Evolutionary conservation across 1,140 invertebrate species (phyloP), one percentile per base, ranked within the genome.

Genomic region (Liolophura sinensis): DNA sequence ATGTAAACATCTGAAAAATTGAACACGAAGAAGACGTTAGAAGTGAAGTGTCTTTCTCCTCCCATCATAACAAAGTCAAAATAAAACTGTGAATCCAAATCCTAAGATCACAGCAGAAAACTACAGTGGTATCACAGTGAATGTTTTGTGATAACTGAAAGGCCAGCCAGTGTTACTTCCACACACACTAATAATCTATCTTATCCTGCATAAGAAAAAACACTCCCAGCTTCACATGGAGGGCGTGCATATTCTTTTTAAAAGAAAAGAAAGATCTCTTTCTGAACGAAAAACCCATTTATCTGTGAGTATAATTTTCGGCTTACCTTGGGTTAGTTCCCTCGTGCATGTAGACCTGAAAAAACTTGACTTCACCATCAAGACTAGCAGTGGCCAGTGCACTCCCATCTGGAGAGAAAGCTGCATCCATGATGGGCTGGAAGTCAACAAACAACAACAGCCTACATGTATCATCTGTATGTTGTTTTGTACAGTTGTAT

Each of bases 391-490:
- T 94, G 6, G 94, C 94, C 50, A 97, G 87, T 0, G 93, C 94
- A 31, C 93, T 94, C 18, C 94, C 95, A 87, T 97, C 95, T 0
- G 95, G 94, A 59, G 94, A 94, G 82, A 97, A 93, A 18, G 93
- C 90, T 24, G 93, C 93, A 85, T 94, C 93, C 6, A 92, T 88
- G 49, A 96, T 91, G n/a, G 89, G 86, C 68, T 88, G 86, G 24
- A 84, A 84, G 69, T 18, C 63, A 22, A 68, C 31, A 63, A 24
- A 20, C 18, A 25, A 18, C 49, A 62, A 22, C 47, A n/a, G n/a
- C n/a, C n/a, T n/a, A n/a, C n/a, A n/a, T 40, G 9, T 5, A 40
- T 40, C 31, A 40, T 3, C 9, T 9, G 9, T 9, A 40, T 9
- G 9, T 40, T 40, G 31, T 40, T 40, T 3, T 9, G 3, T 40